Evolutionary conservation across 2,113 vertebrate genomes (phyloP).

Genomic region (Myodes glareolus): DNA sequence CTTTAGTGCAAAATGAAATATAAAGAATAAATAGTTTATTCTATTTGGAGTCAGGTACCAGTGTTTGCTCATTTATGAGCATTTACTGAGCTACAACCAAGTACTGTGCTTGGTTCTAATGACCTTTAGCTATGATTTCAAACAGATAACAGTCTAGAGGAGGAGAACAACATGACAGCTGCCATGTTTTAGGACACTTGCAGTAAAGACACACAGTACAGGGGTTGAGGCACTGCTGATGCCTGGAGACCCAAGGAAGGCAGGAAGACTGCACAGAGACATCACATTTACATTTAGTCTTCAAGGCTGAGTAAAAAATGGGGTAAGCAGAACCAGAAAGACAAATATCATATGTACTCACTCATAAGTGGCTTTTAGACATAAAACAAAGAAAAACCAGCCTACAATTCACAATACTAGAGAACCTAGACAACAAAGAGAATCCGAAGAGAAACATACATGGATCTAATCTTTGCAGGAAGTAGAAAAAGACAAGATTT

Average conservation of each 20-base stretch:
- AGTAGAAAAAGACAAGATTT: too few relatives aligned
- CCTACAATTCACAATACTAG: too few relatives aligned
- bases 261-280: background rate
- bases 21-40: background rate
- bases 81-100: background rate
- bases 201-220: background rate
- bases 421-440: too few relatives aligned
- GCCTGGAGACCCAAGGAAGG: background rate
- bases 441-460: too few relatives aligned
- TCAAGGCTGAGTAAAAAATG: background rate
- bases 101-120: background rate
- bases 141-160: background rate
- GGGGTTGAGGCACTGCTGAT: fast-evolving
- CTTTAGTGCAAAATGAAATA: background rate
- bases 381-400: too few relatives aligned
- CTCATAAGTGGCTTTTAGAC: too few relatives aligned
- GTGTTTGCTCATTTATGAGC: background rate
- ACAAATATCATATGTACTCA: too few relatives aligned
- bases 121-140: background rate
- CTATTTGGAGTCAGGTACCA: background rate
- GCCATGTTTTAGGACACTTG: background rate
- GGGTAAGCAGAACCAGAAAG: background rate
- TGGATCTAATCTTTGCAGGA: too few relatives aligned
- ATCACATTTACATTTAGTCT: background rate
- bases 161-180: background rate